Percentiles rank a stretch among this genome's conserved stretches.
Conservation (phyloP, 2,113 vertebrate genomes). For the Paraplagusia blochii region DNA sequence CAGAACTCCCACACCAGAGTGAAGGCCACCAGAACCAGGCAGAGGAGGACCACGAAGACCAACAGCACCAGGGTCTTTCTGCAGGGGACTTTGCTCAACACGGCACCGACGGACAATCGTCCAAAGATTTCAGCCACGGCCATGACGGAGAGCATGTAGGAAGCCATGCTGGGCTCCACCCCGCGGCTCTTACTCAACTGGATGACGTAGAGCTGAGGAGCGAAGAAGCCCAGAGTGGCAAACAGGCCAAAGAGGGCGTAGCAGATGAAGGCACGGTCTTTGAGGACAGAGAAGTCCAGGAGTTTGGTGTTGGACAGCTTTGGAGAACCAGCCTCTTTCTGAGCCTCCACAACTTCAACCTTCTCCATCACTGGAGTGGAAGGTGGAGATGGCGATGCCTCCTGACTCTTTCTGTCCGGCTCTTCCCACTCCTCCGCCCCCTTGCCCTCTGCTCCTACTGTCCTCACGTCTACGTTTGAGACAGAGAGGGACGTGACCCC, state of each 20-base stretch:
- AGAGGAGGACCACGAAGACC: slow-evolving; percentile 79
- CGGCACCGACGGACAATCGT: slow-evolving; percentile 81
- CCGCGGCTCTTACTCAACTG: slow-evolving; percentile 87
- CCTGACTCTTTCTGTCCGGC: slow-evolving; percentile 34
- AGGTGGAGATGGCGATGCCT: background rate
- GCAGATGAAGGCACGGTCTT: slow-evolving; percentile 85
- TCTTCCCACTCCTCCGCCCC: slow-evolving; percentile 5
- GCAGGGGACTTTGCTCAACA: slow-evolving; percentile 83
- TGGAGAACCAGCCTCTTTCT: slow-evolving; percentile 11
- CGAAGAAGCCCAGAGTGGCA: slow-evolving; percentile 92
- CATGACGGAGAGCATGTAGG: slow-evolving; percentile 86
- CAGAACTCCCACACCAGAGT: slow-evolving; percentile 84
- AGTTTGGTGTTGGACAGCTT: slow-evolving; percentile 56
- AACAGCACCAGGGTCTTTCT: slow-evolving; percentile 89
- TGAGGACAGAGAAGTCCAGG: slow-evolving; percentile 89
- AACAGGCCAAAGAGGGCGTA: slow-evolving; percentile 94
- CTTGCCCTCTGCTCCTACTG: slow-evolving; percentile 25
- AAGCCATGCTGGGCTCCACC: slow-evolving; percentile 77
- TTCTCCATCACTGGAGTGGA: slow-evolving; percentile 3
- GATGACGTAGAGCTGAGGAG: slow-evolving; percentile 91
- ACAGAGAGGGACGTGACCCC: slow-evolving; percentile 86
- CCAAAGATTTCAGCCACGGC: slow-evolving; percentile 88
- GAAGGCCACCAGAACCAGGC: slow-evolving; percentile 85
- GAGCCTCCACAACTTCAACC: slow-evolving; percentile 31
- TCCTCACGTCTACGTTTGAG: slow-evolving; percentile 78